Base-by-base conservation (phyloP, 1,140 invertebrate species). In the Cyphomyrmex costatus region DNA sequence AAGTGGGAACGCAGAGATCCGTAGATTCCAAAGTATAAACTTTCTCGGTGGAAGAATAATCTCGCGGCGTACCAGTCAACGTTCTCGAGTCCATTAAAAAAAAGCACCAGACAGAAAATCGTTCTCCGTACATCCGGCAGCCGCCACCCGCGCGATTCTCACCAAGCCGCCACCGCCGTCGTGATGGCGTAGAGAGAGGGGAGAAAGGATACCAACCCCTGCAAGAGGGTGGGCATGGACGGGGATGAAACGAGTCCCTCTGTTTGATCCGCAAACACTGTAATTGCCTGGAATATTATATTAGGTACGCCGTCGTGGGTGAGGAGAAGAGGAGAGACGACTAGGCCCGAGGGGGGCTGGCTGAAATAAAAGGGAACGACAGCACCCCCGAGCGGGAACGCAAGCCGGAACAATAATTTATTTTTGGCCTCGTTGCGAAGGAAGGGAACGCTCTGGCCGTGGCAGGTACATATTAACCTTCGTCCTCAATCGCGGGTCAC, bases 221-320 rank as follows among this genome's bases (percentile, higher is more conserved):
- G 58, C 46, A 86, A 88, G 82, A 86, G 74, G 76, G 63, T 79
- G 89, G 33, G 53, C 49, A 51, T 74, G 80, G 49, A 65, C 33
- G 86, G 87, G 90, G 91, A 92, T 89, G 89, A 93, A 94, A 93
- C 92, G 90, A 89, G 93, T 93, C 93, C 93, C 94, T 94, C 94
- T 94, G 94, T 95, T 95, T 95, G 94, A 95, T 95, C 93, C 93
- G 94, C 94, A 95, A 95, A 95, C 94, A 94, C 93, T 94, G 93
- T 95, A 95, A 95, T 95, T 95, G 94, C 93, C 93, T 94, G 92
- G 93, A 94, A 95, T 95, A 95, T 95, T 95, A 94, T 94, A 95
- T 95, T 94, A 94, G 93, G 89, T 93, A 93, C 91, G 92, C 90
- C 90, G 92, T 89, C 89, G 89, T 91, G 92, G 89, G 92, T 92